phyloP scores from a whole-genome alignment of 1,140 invertebrate species.

The Diabrotica virgifera region DNA sequence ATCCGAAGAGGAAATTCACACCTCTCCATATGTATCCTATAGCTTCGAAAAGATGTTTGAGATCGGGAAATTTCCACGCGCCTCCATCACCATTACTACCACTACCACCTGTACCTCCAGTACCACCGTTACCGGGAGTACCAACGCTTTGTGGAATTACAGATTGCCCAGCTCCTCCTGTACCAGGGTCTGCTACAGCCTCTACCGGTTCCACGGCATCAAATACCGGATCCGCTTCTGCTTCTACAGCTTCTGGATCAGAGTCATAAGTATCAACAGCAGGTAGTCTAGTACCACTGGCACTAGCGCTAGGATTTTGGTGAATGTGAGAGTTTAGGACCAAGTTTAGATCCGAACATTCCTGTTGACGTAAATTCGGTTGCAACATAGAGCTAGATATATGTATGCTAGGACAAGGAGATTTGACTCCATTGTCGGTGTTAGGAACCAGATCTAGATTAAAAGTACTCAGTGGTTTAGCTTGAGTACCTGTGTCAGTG shows the following conservation, averaged over 20 bases:
- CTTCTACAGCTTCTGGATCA: conserved; percentile 3
- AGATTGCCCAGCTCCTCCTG: conserved; percentile 19
- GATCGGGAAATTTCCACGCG: conserved; percentile 36
- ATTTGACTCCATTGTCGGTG: conserved; percentile 12
- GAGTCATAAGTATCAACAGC: conserved; percentile 33
- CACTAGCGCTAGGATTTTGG: conserved; percentile 32
- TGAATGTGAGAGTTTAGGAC: conserved; percentile 45
- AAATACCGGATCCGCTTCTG: conserved; percentile 21
- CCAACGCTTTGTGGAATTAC: conserved; percentile 33
- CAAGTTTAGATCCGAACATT: conserved; percentile 44
- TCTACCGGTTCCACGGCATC: conserved; percentile 18
- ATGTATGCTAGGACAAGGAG: conserved; percentile 39
- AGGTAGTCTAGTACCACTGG: conserved; percentile 24
- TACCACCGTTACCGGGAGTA: conserved; percentile 44
- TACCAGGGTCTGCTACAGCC: conserved; percentile 14
- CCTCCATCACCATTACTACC: conserved; percentile 44
- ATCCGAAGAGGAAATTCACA: conserved; percentile 30
- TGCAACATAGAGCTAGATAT: conserved; percentile 37
- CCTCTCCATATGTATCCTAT: conserved; percentile 32
- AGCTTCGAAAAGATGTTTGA: conserved; percentile 41
- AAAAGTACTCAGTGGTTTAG: conserved; percentile 34
- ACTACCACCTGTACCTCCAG: conserved; percentile 48
- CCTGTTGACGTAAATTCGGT: conserved; percentile 34
- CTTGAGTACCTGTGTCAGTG: conserved; percentile 2
- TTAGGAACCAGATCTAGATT: conserved; percentile 37